Percentiles rank a stretch among this genome's conserved stretches.
These are phyloP conservation scores for Meteorus cinctellus DNA, from an alignment of 2,888 invertebrate species.

Conservation along the genomic window DNA sequence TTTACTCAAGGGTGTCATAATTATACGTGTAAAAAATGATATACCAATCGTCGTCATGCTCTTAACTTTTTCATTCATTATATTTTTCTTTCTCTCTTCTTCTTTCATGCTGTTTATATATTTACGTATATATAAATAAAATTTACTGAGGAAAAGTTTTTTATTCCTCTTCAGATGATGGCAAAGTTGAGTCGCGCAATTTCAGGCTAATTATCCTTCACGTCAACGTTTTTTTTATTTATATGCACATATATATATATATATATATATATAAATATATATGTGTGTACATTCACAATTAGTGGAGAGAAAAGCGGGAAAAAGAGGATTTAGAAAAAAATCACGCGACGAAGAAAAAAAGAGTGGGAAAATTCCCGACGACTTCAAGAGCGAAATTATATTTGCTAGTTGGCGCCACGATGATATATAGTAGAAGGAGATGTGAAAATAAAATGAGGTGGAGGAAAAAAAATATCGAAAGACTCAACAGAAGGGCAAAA, in stretches of 20 bases:
- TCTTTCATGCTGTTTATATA: neutral
- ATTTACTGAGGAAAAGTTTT: neutral
- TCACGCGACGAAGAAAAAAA: neutral
- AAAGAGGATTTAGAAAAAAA: neutral
- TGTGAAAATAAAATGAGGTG: neutral
- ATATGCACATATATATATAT: too few species aligned
- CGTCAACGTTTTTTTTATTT: neutral
- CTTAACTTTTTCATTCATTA: neutral
- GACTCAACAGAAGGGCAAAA: neutral
- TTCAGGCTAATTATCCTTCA: conserved; percentile 37
- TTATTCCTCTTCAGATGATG: neutral
- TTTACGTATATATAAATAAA: neutral
- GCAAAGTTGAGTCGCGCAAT: conserved; percentile 3
- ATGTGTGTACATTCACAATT: neutral
- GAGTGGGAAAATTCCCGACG: conserved; percentile 13
- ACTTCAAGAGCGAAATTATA: conserved; percentile 35
- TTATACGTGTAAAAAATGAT: neutral
- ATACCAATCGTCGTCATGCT: neutral
- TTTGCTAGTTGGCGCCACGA: conserved; percentile 38
- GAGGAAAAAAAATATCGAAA: conserved; percentile 3
- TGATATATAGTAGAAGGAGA: neutral
- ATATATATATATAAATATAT: neutral
- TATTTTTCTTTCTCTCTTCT: neutral
- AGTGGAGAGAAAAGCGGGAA: neutral
- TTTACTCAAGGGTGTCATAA: neutral